phyloP scores from a whole-genome alignment of 2,888 invertebrate genomes.

The Ceraclea dissimilis region DNA sequence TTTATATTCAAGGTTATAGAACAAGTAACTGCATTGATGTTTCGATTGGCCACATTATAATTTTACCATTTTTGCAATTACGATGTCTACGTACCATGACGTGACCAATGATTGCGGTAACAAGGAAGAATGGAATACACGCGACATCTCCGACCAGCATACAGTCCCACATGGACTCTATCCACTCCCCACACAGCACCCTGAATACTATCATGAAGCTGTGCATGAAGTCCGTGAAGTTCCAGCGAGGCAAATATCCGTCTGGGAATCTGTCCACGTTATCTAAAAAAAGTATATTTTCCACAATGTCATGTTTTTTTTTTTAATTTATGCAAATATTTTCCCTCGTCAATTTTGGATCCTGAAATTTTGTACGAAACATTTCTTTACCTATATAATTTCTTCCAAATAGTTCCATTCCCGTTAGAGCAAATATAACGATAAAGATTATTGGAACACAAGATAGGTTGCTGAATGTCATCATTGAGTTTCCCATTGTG shows the following conservation, averaged over 20 bases:
- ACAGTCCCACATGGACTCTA: slow-evolving; percentile 99
- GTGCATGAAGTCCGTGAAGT: slow-evolving; percentile 97
- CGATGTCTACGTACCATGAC: slow-evolving; percentile 97
- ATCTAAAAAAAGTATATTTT: slow-evolving; percentile 43
- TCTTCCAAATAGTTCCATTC: slow-evolving; percentile 96
- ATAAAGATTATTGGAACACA: slow-evolving; percentile 98
- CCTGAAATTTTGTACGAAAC: too few relatives aligned
- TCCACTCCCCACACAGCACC: slow-evolving; percentile 98
- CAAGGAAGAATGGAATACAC: slow-evolving; percentile 96
- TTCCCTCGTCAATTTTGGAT: too few relatives aligned
- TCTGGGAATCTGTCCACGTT: slow-evolving; percentile 78
- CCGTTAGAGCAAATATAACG: slow-evolving; percentile 99
- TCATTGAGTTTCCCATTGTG: slow-evolving; percentile 96
- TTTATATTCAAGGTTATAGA: too few relatives aligned
- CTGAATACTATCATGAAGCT: slow-evolving; percentile 99
- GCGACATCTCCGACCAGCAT: slow-evolving; percentile 88
- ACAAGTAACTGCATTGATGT: too few relatives aligned
- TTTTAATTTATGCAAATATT: too few relatives aligned
- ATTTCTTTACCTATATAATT: slow-evolving; percentile 68
- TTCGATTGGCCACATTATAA: too few relatives aligned
- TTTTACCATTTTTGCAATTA: too few relatives aligned
- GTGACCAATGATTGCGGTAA: slow-evolving; percentile 97
- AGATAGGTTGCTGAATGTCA: slow-evolving; percentile 94
- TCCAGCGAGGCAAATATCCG: slow-evolving; percentile 87
- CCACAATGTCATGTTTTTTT: too few relatives aligned